A percentile compares a stretch with the other conserved stretches of the same genome.
Conservation (phyloP, 1,140 invertebrate genomes). For the Eciton burchellii region DNA sequence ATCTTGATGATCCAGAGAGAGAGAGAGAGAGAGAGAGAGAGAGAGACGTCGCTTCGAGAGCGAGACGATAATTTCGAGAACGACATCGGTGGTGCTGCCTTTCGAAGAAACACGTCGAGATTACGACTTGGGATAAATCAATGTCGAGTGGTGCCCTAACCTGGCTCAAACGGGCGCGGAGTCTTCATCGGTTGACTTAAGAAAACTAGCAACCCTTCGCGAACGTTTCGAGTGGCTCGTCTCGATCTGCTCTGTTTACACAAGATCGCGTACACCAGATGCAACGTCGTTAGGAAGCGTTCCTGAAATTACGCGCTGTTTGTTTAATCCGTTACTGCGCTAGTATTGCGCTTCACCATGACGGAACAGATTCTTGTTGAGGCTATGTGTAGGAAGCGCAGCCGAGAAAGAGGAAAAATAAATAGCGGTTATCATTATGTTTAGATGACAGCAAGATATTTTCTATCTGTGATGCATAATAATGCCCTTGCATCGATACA, state of each 20-base stretch:
- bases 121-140: constrained; percentile 68
- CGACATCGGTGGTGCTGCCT: constrained; percentile 9
- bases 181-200: constrained; percentile 63
- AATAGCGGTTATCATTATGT: background rate
- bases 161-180: constrained; percentile 61
- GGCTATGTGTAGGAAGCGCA: constrained; percentile 9
- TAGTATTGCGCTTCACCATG: constrained; percentile 50
- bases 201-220: constrained; percentile 74
- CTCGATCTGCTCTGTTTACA: constrained; percentile 72
- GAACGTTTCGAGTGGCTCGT: constrained; percentile 71
- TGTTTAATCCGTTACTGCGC: constrained; percentile 69
- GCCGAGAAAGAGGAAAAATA: background rate
- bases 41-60: background rate
- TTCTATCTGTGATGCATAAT: background rate
- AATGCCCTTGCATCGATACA: background rate
- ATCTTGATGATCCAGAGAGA: background rate
- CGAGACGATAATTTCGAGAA: constrained; percentile 8
- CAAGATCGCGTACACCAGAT: constrained; percentile 71
- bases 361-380: constrained; percentile 44
- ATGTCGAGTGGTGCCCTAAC: constrained; percentile 71
- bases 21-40: too few species aligned
- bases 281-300: constrained; percentile 69
- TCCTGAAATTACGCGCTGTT: constrained; percentile 70
- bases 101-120: constrained; percentile 41
- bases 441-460: constrained; percentile 1